These are phyloP conservation scores for Myopa testacea DNA, from an alignment of 2,888 invertebrate genomes.

Conservation along the genomic window DNA sequence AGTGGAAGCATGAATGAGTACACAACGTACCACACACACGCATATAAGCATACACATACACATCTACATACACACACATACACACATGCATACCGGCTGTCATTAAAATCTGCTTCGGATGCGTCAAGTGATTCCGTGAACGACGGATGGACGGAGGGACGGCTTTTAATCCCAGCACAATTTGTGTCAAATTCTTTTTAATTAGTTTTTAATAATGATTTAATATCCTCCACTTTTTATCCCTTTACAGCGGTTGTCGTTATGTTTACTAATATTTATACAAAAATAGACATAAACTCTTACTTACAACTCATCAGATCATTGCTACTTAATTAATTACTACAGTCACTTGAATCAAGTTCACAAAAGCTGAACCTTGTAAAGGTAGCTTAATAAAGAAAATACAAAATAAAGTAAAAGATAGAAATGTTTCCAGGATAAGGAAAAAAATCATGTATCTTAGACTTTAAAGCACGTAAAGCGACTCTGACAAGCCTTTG, in stretches of 20 bases:
- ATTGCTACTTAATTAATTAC: constrained; percentile 23
- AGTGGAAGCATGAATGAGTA: neutral
- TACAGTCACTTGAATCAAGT: neutral
- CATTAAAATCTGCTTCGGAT: too few relatives aligned
- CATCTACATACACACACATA: neutral
- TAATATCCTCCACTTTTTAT: neutral
- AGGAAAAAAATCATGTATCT: constrained; percentile 56
- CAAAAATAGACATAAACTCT: neutral
- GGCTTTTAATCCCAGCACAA: too few relatives aligned
- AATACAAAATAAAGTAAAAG: neutral
- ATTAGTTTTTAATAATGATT: neutral
- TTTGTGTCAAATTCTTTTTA: neutral
- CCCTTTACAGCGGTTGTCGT: too few relatives aligned
- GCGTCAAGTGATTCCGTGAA: too few relatives aligned
- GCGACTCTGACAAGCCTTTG: constrained; percentile 15
- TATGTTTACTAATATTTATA: too few relatives aligned
- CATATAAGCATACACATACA: neutral
- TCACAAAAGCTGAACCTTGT: too few relatives aligned
- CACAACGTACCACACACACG: neutral
- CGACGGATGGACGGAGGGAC: too few relatives aligned
- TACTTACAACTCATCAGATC: constrained; percentile 1
- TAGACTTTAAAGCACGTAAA: constrained; percentile 61
- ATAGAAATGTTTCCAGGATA: constrained; percentile 53
- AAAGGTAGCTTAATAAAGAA: neutral
- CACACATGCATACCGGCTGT: neutral